Percentiles rank a stretch among this genome's conserved stretches.
These are phyloP conservation scores for Tenualosa thibaudeaui DNA, from an alignment of 2,797 vertebrate genomes.

Conservation along the genomic window DNA sequence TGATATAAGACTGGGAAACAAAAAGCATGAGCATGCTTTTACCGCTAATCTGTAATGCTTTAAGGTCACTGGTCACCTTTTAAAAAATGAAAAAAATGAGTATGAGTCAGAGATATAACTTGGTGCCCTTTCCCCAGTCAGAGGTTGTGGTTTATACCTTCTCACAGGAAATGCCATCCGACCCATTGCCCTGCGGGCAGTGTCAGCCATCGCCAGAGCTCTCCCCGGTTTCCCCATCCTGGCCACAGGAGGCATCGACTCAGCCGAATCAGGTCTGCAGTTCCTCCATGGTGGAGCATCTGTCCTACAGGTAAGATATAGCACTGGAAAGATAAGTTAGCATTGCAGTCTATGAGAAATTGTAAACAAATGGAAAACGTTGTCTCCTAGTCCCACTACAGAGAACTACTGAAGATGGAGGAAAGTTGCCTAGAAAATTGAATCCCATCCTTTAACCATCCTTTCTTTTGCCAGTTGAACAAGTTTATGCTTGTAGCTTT, in stretches of 20 bases:
- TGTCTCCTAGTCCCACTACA: background rate
- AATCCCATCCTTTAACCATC: constrained; percentile 7
- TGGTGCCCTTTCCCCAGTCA: constrained; percentile 14
- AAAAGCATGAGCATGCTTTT: constrained; percentile 14
- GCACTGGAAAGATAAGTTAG: background rate
- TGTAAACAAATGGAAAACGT: background rate
- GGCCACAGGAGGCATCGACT: constrained; percentile 94
- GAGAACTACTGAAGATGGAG: background rate
- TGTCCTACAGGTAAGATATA: constrained; percentile 81
- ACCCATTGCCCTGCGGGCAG: constrained; percentile 87
- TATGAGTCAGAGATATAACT: constrained; percentile 8
- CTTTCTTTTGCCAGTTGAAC: background rate
- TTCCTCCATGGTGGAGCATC: constrained; percentile 91
- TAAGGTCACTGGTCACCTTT: constrained; percentile 12
- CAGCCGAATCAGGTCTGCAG: constrained; percentile 88
- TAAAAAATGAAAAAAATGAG: background rate
- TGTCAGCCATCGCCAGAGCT: constrained; percentile 82
- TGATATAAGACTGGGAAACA: background rate
- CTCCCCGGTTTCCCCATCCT: constrained; percentile 87
- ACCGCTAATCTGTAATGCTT: background rate
- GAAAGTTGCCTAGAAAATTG: background rate
- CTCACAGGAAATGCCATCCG: constrained; percentile 85
- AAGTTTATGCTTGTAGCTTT: background rate
- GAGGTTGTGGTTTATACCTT: constrained; percentile 8
- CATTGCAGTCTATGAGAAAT: background rate